Conservation (phyloP, 2,888 invertebrate genomes). For the Cynaeus angustus region DNA sequence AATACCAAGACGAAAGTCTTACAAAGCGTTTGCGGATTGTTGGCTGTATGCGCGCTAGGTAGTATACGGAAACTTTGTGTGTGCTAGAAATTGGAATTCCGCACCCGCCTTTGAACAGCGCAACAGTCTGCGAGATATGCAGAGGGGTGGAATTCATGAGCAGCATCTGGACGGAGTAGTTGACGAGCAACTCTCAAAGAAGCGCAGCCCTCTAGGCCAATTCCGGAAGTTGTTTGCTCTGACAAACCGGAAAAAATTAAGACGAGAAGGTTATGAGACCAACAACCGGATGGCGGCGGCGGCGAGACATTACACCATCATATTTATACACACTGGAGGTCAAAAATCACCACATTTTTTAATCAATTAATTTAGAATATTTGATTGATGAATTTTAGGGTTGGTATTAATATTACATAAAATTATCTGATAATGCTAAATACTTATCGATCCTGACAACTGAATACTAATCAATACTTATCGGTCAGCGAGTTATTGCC, state of each 20-base stretch:
- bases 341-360: too few relatives aligned
- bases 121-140: constrained; percentile 61
- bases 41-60: constrained; percentile 57
- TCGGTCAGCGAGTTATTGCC: too few relatives aligned
- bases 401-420: too few relatives aligned
- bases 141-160: constrained; percentile 55
- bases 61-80: constrained; percentile 64
- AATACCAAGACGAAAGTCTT: constrained; percentile 63
- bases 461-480: too few relatives aligned
- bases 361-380: too few relatives aligned
- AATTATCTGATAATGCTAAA: too few relatives aligned
- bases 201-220: constrained; percentile 38
- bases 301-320: not conserved
- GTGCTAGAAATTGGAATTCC: constrained; percentile 67
- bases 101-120: constrained; percentile 62
- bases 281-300: not conserved
- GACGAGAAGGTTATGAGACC: constrained; percentile 11
- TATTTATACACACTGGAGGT: too few relatives aligned
- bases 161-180: constrained; percentile 56
- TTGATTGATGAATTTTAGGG: too few relatives aligned
- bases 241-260: constrained; percentile 31
- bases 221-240: constrained; percentile 35
- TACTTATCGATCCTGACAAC: too few relatives aligned
- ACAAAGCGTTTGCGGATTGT: constrained; percentile 65
- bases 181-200: constrained; percentile 50